These are phyloP conservation scores for Erebia aethiops DNA, from an alignment of 2,888 invertebrate genomes.

Conservation along the genomic window DNA sequence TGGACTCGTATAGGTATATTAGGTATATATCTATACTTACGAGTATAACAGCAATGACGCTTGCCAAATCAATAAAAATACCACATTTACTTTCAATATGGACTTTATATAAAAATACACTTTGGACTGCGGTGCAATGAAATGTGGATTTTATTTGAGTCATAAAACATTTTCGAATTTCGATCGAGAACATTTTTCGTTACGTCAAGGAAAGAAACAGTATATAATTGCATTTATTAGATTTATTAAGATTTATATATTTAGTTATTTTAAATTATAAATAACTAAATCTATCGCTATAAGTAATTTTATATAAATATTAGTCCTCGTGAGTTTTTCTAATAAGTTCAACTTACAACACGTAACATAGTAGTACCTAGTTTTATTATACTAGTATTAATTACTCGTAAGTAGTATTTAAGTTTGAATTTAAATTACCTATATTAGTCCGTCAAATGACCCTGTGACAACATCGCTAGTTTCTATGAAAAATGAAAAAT, in stretches of 20 bases:
- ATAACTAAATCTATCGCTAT: too few relatives aligned
- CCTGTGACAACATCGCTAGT: too few relatives aligned
- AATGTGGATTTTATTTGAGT: background rate
- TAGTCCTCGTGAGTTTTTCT: background rate
- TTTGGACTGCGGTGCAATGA: background rate
- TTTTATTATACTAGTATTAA: too few relatives aligned
- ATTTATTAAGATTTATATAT: background rate
- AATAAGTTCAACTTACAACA: background rate
- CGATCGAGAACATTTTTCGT: background rate
- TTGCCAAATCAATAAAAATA: constrained; percentile 10
- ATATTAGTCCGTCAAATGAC: too few relatives aligned
- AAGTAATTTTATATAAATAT: background rate
- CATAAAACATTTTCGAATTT: background rate
- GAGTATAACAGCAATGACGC: background rate
- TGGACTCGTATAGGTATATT: too few relatives aligned
- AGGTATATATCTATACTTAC: too few relatives aligned
- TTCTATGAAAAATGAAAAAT: too few relatives aligned
- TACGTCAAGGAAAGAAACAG: background rate
- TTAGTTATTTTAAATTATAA: background rate
- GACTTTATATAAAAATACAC: background rate
- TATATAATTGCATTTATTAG: constrained; percentile 11
- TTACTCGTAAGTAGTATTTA: background rate
- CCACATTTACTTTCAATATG: background rate
- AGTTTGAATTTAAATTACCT: background rate
- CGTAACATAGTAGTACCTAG: background rate